Percentiles rank a stretch among this genome's conserved stretches.
These are phyloP conservation scores for Halocaridina rubra DNA, from an alignment of 2,888 invertebrate genomes.

Conservation along the genomic window DNA sequence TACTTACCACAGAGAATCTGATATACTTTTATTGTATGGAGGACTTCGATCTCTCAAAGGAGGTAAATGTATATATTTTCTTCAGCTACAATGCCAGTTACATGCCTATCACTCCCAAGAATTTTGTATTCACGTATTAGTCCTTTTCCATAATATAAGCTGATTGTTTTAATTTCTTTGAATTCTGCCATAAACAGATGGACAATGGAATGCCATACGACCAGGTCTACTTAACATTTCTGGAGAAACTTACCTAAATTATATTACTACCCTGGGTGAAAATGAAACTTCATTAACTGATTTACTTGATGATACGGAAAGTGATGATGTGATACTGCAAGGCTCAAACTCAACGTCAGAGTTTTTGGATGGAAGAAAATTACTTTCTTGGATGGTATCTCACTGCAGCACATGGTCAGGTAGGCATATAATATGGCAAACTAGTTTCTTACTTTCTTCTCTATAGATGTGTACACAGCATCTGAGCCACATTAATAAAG, in stretches of 20 bases:
- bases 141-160: too few relatives aligned
- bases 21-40: slow-evolving; percentile 11
- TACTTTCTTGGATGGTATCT: slow-evolving; percentile 28
- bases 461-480: too few relatives aligned
- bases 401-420: slow-evolving; percentile 29
- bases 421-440: background rate
- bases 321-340: too few relatives aligned
- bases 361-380: background rate
- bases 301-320: too few relatives aligned
- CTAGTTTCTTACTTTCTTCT: background rate
- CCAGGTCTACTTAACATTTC: slow-evolving; percentile 14
- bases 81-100: background rate
- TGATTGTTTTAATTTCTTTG: too few relatives aligned
- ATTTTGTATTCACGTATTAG: too few relatives aligned
- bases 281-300: too few relatives aligned
- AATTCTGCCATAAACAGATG: too few relatives aligned
- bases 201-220: background rate
- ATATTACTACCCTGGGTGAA: background rate
- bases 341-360: background rate
- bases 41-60: background rate
- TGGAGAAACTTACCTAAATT: background rate
- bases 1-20: slow-evolving; percentile 27
- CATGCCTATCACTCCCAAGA: too few relatives aligned
- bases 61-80: background rate
- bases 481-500: too few relatives aligned